Evolutionary conservation across 2,888 invertebrate genomes (phyloP).

Genomic region (Pachydiplax longipennis): DNA sequence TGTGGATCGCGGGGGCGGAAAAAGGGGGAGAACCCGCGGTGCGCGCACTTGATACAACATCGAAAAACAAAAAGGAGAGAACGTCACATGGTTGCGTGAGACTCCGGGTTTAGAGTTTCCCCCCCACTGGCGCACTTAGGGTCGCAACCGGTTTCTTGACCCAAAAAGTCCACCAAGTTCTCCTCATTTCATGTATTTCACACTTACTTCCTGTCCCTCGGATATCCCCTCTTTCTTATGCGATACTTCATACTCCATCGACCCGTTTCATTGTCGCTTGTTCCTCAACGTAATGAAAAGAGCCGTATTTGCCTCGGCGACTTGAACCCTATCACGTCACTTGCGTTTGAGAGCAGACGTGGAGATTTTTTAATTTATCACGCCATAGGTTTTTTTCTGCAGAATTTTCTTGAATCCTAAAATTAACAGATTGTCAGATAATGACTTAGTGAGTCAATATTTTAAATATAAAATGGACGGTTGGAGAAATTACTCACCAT

Average conservation of each 20-base stretch:
- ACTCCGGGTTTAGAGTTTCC: constrained; percentile 10
- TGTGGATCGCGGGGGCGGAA: background rate
- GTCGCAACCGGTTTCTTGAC: constrained; percentile 32
- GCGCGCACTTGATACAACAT: constrained; percentile 11
- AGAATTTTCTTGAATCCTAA: too few relatives aligned
- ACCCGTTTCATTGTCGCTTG: background rate
- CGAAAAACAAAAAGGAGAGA: background rate
- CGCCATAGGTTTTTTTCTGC: too few relatives aligned
- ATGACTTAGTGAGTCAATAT: too few relatives aligned
- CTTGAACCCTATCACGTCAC: background rate
- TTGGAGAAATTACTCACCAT: too few relatives aligned
- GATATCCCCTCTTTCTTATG: background rate
- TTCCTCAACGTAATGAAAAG: background rate
- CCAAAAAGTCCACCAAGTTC: background rate
- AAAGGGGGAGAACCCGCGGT: background rate
- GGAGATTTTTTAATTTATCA: too few relatives aligned
- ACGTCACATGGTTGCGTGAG: constrained; percentile 8
- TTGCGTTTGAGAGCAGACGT: too few relatives aligned
- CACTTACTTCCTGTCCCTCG: background rate
- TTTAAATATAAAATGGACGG: too few relatives aligned
- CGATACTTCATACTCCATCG: constrained; percentile 3
- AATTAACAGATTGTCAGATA: too few relatives aligned
- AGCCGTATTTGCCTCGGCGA: background rate
- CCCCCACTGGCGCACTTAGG: background rate
- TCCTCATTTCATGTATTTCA: background rate